Evolutionary conservation across 1,140 invertebrate genomes (phyloP), one percentile per base, ranked within the genome.

Genomic region (Medauroidea extradentata): DNA sequence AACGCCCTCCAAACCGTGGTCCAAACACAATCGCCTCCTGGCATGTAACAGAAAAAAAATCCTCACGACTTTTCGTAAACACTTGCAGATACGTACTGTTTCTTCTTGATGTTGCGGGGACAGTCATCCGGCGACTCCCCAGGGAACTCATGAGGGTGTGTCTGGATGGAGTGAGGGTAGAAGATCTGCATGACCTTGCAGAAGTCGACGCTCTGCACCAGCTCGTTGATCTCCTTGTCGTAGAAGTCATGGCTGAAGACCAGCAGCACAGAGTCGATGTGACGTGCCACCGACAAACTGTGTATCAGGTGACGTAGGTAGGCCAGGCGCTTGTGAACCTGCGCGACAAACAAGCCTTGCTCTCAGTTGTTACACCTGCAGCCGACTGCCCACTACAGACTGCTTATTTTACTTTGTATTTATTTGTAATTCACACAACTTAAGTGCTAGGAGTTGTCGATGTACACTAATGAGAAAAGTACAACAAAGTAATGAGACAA

Each of bases 221-320:
- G 78, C 65, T 85, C 85, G 73, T 98, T 98, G 63, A 98, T 92
- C 71, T 94, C 88, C 48, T 91, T 85, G 66, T 94, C 88, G 75
- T 90, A 97, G 62, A 90, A 86, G 75, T 99, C 96, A 75, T 99
- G 96, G 46, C 94, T 97, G 74, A 99, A 96, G 41, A 99, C 85
- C n/a, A 99, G 75, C n/a, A 99, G 78, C 1, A 87, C 85, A 65
- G 89, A 85, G 48, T 96, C 89, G 64, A 99, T 98, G 66, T 89
- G 88, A 60, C 82, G 82, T 3, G 92, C 93, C 75, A 94, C 90
- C 0, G 90, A 85, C 60, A 99, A 73, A 14, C 93, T 96, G 13
- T 94, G 89, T 58, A 99, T 91, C 16, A 99, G 79, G 70, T 96
- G 90, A 21, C 90, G 83, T 39, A 99, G 77, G 77, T 99, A 99